Percentiles rank a stretch among this genome's conserved stretches.
phyloP scores from a whole-genome alignment of 2,888 invertebrate species.

The Ethmia dodecea region DNA sequence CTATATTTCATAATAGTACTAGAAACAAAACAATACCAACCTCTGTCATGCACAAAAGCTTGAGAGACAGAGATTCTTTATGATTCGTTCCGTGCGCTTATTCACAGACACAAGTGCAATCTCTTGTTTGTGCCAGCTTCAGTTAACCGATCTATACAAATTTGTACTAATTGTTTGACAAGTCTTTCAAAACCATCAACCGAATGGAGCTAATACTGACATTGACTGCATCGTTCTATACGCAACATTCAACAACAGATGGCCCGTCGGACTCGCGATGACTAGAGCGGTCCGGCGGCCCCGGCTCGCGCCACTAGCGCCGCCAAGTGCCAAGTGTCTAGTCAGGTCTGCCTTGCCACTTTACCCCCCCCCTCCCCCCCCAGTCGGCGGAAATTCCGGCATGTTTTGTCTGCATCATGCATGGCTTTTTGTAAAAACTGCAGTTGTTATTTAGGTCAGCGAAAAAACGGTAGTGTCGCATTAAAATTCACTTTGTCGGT shows the following conservation, averaged over 20 bases:
- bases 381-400: slow-evolving; percentile 18
- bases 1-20: no score
- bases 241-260: slow-evolving; percentile 36
- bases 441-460: no score
- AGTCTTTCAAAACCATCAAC: neutral
- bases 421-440: slow-evolving; percentile 44
- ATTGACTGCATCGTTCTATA: neutral
- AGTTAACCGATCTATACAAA: neutral
- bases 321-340: slow-evolving; percentile 49
- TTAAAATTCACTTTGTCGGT: no score
- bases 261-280: slow-evolving; percentile 73
- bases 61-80: no score
- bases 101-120: no score
- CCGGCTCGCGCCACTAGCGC: slow-evolving; percentile 61
- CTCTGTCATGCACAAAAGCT: no score
- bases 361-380: slow-evolving; percentile 19
- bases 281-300: slow-evolving; percentile 72
- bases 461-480: no score
- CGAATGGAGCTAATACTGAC: neutral
- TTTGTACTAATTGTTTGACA: neutral
- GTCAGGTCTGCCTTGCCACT: slow-evolving; percentile 49
- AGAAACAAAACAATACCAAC: no score
- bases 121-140: no score
- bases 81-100: no score
- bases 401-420: slow-evolving; percentile 42